Evolutionary conservation across 2,113 vertebrate species (phyloP).

Genomic region (Vombatus ursinus): DNA sequence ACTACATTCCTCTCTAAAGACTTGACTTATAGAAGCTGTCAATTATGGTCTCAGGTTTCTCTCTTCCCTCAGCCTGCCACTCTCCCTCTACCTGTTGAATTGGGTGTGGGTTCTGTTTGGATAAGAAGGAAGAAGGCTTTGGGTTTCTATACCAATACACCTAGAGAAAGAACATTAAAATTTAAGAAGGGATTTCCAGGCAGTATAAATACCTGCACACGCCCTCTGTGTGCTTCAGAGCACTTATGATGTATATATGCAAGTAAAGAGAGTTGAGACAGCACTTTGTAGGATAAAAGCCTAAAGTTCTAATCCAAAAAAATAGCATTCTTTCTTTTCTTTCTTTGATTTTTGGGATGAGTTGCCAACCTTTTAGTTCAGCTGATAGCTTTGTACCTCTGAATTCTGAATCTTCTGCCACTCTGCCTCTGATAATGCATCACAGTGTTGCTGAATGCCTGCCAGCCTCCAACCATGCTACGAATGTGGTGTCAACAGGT

Average conservation of each 20-base stretch:
- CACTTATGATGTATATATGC: constrained; percentile 83
- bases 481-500: constrained; percentile 97
- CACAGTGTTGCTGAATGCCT: constrained; percentile 92
- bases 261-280: constrained; percentile 71
- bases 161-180: constrained; percentile 89
- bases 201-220: constrained; percentile 96
- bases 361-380: constrained; percentile 92
- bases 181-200: constrained; percentile 89
- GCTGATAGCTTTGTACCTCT: constrained; percentile 91
- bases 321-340: constrained; percentile 63
- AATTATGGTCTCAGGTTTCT: constrained; percentile 84
- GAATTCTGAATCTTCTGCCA: constrained; percentile 88
- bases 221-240: constrained; percentile 82
- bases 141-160: constrained; percentile 83
- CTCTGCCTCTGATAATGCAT: constrained; percentile 96
- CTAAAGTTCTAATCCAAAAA: constrained; percentile 59
- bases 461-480: constrained; percentile 90
- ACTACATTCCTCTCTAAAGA: constrained; percentile 73
- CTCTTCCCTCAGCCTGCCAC: constrained; percentile 59
- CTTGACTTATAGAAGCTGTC: constrained; percentile 77
- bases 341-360: constrained; percentile 86
- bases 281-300: constrained; percentile 60
- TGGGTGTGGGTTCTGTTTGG: constrained; percentile 75
- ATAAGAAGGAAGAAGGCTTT: constrained; percentile 82
- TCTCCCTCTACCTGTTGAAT: constrained; percentile 76